A percentile compares a stretch with the other conserved stretches of the same genome.
Conservation (phyloP, 2,113 vertebrate species). For the Mustelus asterias region DNA sequence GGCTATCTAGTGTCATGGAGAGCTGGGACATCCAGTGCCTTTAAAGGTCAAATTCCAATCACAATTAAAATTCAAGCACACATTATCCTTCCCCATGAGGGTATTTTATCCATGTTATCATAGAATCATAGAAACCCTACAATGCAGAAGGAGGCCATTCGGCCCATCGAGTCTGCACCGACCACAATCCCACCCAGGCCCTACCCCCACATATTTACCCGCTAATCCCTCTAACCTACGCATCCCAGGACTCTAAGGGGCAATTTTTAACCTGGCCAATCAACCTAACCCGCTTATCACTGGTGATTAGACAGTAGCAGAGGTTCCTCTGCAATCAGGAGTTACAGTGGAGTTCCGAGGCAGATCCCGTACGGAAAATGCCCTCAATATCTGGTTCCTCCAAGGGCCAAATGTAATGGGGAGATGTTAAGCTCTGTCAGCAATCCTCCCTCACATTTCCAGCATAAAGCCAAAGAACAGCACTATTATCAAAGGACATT, state of each 20-base stretch:
- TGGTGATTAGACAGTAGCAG: background rate
- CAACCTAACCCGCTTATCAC: no score
- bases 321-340: background rate
- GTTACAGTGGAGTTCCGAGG: background rate
- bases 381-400: background rate
- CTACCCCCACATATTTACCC: no score
- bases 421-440: background rate
- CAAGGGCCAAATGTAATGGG: background rate
- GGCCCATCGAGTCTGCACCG: no score
- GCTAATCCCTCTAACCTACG: no score
- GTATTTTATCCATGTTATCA: background rate
- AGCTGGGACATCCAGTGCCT: background rate
- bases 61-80: slow-evolving; percentile 5
- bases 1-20: background rate
- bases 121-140: no score
- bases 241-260: no score
- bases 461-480: background rate
- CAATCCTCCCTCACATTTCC: background rate
- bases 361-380: background rate
- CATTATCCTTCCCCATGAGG: background rate
- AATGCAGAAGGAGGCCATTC: no score
- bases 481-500: background rate
- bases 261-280: no score
- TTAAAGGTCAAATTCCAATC: slow-evolving; percentile 17
- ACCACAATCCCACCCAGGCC: no score